phyloP scores from a whole-genome alignment of 2,113 vertebrate species.

The Lepisosteus oculatus region DNA sequence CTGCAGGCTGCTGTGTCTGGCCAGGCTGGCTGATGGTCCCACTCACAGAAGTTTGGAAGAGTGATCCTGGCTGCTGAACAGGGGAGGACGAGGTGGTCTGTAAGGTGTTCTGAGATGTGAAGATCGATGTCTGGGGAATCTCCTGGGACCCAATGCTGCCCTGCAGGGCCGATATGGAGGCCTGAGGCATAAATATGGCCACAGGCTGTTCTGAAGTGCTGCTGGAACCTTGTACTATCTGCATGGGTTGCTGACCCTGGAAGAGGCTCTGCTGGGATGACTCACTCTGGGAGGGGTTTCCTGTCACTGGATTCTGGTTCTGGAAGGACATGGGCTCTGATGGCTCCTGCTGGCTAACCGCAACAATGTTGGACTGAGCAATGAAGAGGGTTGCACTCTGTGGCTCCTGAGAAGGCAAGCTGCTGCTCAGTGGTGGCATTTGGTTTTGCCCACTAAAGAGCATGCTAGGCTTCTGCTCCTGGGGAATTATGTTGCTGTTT shows the following conservation, averaged over 20 bases:
- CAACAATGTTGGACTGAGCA: conserved; percentile 75
- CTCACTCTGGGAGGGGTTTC: conserved; percentile 69
- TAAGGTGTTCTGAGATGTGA: conserved; percentile 79
- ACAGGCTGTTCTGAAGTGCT: conserved; percentile 79
- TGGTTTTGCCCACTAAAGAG: conserved; percentile 63
- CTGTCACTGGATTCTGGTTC: conserved; percentile 77
- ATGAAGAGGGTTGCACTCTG: conserved; percentile 82
- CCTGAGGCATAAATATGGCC: conserved; percentile 85
- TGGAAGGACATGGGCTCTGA: conserved; percentile 91
- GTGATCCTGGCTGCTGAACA: conserved; percentile 74
- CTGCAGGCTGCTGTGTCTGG: conserved; percentile 77
- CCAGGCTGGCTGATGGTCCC: conserved; percentile 80
- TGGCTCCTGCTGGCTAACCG: conserved; percentile 76
- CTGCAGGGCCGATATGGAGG: conserved; percentile 85
- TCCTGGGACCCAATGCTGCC: conserved; percentile 78
- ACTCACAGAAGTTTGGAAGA: conserved; percentile 81
- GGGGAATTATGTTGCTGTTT: conserved; percentile 71
- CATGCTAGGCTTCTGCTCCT: conserved; percentile 75
- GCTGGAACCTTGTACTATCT: conserved; percentile 75
- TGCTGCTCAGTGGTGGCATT: conserved; percentile 67
- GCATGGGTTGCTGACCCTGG: conserved; percentile 90
- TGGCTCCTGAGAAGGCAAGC: conserved; percentile 68
- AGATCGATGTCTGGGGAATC: conserved; percentile 82
- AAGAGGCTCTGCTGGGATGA: conserved; percentile 79
- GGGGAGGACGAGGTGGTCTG: conserved; percentile 80